Conservation (phyloP, 2,113 vertebrate genomes). For the Odobenus rosmarus region DNA sequence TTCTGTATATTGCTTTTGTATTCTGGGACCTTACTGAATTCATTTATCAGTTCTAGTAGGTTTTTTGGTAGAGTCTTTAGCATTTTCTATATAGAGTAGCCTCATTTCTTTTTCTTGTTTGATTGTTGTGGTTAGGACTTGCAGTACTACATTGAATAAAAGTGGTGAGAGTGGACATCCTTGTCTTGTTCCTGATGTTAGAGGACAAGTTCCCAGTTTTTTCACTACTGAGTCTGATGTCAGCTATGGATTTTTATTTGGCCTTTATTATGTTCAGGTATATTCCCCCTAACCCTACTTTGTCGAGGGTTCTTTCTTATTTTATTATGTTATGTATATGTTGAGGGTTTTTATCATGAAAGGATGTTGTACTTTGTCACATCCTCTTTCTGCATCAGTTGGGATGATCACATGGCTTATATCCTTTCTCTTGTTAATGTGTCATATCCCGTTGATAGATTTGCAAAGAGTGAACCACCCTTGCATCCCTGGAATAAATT, state of each 20-base stretch:
- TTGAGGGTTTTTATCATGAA: background rate
- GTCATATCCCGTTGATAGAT: background rate
- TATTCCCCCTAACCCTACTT: background rate
- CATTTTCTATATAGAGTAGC: background rate
- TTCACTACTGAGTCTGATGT: background rate
- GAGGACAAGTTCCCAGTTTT: background rate
- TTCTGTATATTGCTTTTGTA: background rate
- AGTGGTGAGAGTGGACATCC: background rate
- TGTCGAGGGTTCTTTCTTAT: background rate
- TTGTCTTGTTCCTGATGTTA: background rate
- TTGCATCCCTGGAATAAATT: background rate
- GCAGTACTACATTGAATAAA: background rate
- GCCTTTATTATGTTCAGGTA: background rate
- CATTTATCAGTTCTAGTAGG: background rate
- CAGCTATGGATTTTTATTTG: background rate
- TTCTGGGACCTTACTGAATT: background rate
- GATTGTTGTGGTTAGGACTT: background rate
- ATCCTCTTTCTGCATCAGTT: background rate
- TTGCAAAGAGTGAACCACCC: background rate
- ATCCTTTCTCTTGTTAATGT: background rate
- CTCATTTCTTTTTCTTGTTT: background rate
- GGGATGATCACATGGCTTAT: background rate
- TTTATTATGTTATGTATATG: background rate
- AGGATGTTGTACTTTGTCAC: background rate
- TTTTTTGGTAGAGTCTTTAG: background rate